phyloP scores from a whole-genome alignment of 1,140 invertebrate genomes.

The Trichonephila clavata region DNA sequence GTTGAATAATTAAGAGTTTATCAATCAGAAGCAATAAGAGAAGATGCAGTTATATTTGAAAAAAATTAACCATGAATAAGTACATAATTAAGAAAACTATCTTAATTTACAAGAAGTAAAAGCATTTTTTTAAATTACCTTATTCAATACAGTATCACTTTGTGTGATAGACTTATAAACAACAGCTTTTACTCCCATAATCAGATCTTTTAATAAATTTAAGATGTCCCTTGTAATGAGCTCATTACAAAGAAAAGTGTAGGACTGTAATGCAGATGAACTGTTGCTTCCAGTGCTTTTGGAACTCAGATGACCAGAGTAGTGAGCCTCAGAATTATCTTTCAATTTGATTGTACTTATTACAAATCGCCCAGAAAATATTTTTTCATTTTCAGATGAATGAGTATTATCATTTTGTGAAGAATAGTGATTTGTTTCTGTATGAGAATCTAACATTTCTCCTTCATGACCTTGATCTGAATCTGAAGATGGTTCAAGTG shows the following conservation, averaged over 20 bases:
- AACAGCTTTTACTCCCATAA: constrained; percentile 62
- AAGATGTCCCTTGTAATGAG: constrained; percentile 65
- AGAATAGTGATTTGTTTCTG: constrained; percentile 3
- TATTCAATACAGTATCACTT: not conserved
- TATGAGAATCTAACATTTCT: not conserved
- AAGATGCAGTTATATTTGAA: no score
- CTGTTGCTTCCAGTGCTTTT: constrained; percentile 68
- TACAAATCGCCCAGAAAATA: constrained; percentile 19
- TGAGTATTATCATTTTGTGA: not conserved
- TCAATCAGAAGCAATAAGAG: no score
- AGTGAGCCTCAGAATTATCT: not conserved
- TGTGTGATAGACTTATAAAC: constrained; percentile 53
- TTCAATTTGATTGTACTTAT: constrained; percentile 45
- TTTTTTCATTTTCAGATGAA: constrained; percentile 36
- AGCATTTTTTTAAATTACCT: constrained; percentile 30
- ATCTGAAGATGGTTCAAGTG: not conserved
- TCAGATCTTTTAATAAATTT: constrained; percentile 47
- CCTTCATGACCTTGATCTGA: constrained; percentile 64
- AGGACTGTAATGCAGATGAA: constrained; percentile 26
- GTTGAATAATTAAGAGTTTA: no score
- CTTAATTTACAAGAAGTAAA: no score
- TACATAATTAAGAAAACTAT: no score
- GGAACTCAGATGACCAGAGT: constrained; percentile 21
- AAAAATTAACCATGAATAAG: no score
- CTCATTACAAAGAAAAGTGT: constrained; percentile 74